These are phyloP conservation scores for Gonioctena quinquepunctata DNA, from an alignment of 1,140 invertebrate genomes.

Conservation along the genomic window DNA sequence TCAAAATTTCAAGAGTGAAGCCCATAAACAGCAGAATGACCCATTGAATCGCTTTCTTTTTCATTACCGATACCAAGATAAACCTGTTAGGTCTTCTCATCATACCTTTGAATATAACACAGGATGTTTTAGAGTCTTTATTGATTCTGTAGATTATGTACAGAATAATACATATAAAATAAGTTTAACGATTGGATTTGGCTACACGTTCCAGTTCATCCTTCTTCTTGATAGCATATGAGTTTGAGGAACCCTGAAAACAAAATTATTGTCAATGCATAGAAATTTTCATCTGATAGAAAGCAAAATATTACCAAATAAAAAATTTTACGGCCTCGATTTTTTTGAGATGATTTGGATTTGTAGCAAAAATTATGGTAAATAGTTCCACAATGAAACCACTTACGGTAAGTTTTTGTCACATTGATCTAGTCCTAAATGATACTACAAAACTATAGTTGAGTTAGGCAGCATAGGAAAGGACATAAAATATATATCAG, in stretches of 20 bases:
- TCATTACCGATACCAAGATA: too few relatives aligned
- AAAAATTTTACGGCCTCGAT: too few relatives aligned
- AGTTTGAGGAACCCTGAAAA: conserved; percentile 94
- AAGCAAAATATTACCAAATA: too few relatives aligned
- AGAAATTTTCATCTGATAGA: too few relatives aligned
- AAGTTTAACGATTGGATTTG: conserved; percentile 98
- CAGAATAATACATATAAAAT: conserved; percentile 20
- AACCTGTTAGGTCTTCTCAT: too few relatives aligned
- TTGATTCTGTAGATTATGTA: conserved; percentile 28
- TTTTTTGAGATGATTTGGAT: too few relatives aligned
- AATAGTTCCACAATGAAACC: conserved; percentile 10
- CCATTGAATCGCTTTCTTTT: too few relatives aligned
- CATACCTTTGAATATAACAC: too few relatives aligned
- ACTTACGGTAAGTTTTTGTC: not conserved
- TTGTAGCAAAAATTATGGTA: conserved; percentile 1
- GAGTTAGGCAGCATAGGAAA: not conserved
- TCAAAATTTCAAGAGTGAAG: too few relatives aligned
- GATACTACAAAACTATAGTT: not conserved
- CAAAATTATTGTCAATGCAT: conserved; percentile 28
- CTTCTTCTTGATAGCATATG: conserved; percentile 99
- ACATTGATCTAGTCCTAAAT: not conserved
- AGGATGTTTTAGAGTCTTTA: conserved; percentile 14
- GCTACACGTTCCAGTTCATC: conserved; percentile 99
- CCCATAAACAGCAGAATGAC: too few relatives aligned
- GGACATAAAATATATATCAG: not conserved